Evolutionary conservation across 2,797 vertebrate species (phyloP).

Genomic region (Okamejei kenojei): DNA sequence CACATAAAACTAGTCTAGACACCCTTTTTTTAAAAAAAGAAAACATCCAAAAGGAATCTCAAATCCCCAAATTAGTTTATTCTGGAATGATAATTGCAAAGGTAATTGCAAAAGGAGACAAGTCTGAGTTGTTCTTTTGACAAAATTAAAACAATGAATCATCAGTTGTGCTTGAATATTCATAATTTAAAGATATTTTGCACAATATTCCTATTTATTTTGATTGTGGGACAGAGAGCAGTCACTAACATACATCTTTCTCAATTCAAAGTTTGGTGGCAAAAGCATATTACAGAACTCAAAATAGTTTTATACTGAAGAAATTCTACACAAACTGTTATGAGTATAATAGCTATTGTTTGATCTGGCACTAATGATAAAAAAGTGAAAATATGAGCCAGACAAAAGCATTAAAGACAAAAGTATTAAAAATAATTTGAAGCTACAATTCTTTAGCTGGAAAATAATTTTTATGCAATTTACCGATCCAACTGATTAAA

Average conservation of each 20-base stretch:
- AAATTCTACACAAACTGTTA: not conserved
- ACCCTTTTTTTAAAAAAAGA: not conserved
- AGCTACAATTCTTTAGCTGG: not conserved
- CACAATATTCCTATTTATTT: not conserved
- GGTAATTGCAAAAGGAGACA: not conserved
- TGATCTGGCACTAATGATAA: not conserved
- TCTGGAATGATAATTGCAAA: not conserved
- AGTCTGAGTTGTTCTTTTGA: not conserved
- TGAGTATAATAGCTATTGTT: not conserved
- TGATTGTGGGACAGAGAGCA: no score
- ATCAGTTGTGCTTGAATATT: not conserved
- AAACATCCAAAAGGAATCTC: not conserved
- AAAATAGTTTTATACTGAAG: slow-evolving; percentile 6
- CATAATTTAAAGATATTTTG: not conserved
- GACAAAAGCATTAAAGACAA: not conserved
- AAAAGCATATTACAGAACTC: not conserved
- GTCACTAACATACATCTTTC: no score
- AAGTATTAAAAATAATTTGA: not conserved
- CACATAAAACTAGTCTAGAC: not conserved
- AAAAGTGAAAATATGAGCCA: not conserved
- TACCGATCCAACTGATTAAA: not conserved
- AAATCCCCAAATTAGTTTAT: not conserved
- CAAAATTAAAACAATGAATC: not conserved
- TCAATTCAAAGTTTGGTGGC: not conserved
- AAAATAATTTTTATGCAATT: not conserved